These are phyloP conservation scores for Gymnopithys bicolor DNA, from an alignment of 2,797 vertebrate genomes.

Conservation along the genomic window DNA sequence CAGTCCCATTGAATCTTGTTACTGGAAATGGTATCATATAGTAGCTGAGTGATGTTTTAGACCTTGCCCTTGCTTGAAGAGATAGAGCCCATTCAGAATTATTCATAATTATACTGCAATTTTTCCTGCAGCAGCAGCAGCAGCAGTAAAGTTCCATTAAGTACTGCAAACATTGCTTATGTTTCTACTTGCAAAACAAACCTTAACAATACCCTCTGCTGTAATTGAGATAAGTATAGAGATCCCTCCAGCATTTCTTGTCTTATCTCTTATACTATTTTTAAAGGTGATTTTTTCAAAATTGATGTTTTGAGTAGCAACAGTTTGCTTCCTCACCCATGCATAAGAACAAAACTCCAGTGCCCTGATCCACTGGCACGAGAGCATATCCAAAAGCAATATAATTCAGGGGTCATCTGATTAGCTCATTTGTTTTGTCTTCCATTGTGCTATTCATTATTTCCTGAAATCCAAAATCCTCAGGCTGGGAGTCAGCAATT, in stretches of 20 bases:
- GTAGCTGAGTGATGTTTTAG: neutral
- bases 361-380: neutral
- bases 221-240: neutral
- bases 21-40: neutral
- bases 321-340: neutral
- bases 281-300: neutral
- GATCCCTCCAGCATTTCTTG: neutral
- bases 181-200: neutral
- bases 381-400: neutral
- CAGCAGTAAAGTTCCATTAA: neutral
- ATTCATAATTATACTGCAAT: neutral
- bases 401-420: neutral
- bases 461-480: conserved; percentile 18
- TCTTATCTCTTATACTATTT: neutral
- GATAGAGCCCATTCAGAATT: neutral
- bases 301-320: neutral
- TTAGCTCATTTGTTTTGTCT: neutral
- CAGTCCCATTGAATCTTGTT: neutral
- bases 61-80: neutral
- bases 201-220: neutral
- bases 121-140: conserved; percentile 1
- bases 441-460: neutral
- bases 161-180: neutral
- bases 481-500: neutral
- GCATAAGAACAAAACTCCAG: neutral